phyloP scores from a whole-genome alignment of 92 coral and sea anemone species.

The Parazoanthus swiftii region DNA sequence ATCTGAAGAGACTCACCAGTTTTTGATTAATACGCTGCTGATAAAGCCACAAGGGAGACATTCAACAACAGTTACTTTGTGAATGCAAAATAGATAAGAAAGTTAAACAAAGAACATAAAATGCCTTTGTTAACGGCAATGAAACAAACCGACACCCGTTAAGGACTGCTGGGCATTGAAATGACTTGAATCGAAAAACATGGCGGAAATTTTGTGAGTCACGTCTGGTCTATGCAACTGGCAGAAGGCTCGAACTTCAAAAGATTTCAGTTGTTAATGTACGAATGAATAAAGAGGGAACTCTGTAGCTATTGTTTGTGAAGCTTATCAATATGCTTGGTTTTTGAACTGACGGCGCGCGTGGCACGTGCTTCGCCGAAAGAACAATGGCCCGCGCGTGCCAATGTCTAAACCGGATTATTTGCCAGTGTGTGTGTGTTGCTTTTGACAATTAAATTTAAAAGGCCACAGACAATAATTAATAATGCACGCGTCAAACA shows the following conservation, averaged over 20 bases:
- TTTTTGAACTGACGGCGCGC: conserved; percentile 24
- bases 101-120: conserved; percentile 11
- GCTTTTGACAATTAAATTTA: conserved; percentile 75
- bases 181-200: background rate
- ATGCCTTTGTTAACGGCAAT: conserved; percentile 3
- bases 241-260: background rate
- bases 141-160: conserved; percentile 13
- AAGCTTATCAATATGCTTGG: conserved; percentile 16
- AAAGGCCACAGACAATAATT: conserved; percentile 71
- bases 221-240: background rate
- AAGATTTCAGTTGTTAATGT: background rate
- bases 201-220: background rate
- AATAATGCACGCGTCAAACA: conserved; percentile 73
- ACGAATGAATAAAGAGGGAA: background rate
- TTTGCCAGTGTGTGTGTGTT: conserved; percentile 40
- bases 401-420: conserved; percentile 67
- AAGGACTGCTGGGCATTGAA: conserved; percentile 18
- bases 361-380: conserved; percentile 82
- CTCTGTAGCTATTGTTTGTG: conserved; percentile 8
- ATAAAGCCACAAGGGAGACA: background rate
- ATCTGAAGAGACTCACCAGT: background rate
- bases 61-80: conserved; percentile 25
- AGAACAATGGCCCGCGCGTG: conserved; percentile 82
- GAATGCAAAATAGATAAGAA: conserved; percentile 17
- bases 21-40: background rate